Percentiles rank a stretch among this genome's conserved stretches.
Conservation (phyloP, 2,797 vertebrate species). For the Sebastes elongatus region DNA sequence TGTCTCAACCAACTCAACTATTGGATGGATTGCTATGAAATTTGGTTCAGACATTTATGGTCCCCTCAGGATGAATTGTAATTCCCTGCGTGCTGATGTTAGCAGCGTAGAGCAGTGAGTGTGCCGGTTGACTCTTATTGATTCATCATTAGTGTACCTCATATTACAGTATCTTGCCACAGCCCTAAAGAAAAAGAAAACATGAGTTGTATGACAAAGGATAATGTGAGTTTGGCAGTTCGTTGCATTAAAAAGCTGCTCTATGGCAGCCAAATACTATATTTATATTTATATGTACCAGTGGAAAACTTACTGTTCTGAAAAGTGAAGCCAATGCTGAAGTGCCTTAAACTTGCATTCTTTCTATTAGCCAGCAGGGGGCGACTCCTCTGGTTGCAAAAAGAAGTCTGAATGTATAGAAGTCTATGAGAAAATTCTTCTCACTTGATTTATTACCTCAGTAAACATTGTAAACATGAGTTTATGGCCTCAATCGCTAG, state of each 20-base stretch:
- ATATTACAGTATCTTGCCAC: not conserved
- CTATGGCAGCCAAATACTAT: not conserved
- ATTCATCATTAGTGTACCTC: not conserved
- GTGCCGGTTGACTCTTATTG: not conserved
- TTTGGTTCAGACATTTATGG: not conserved
- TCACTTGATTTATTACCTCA: too few species aligned
- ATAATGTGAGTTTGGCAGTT: not conserved
- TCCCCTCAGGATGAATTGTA: not conserved
- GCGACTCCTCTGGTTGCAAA: too few species aligned
- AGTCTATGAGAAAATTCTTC: too few species aligned
- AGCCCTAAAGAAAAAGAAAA: not conserved
- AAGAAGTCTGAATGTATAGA: too few species aligned
- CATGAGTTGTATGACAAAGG: not conserved
- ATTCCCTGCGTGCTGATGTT: not conserved
- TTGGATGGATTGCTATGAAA: not conserved
- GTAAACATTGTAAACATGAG: too few species aligned
- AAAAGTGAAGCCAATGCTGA: too few species aligned
- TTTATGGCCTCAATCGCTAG: not conserved
- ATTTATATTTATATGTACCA: not conserved
- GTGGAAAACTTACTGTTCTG: fast-evolving
- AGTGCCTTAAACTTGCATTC: too few species aligned
- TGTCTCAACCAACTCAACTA: not conserved
- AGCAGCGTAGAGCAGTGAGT: not conserved
- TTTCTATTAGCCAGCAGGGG: fast-evolving
- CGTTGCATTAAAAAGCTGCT: not conserved